These are phyloP conservation scores for Progne subis DNA, from an alignment of 2,113 vertebrate species.

Conservation along the genomic window DNA sequence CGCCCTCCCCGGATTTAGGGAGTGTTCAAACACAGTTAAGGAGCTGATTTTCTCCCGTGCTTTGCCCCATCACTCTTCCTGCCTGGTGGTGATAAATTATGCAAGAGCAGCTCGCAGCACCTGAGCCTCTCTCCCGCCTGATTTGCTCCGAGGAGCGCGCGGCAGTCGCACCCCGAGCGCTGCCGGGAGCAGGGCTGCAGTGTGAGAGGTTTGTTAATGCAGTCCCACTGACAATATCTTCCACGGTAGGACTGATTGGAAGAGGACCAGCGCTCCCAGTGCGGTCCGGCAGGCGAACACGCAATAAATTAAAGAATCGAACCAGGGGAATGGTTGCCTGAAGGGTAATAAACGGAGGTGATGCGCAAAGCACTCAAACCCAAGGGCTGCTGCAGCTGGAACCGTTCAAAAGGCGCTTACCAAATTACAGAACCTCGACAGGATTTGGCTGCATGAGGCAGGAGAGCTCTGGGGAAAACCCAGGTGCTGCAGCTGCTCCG, in stretches of 20 bases:
- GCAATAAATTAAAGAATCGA: neutral
- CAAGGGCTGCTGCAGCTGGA: conserved; percentile 19
- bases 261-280: neutral
- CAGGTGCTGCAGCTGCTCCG: conserved; percentile 34
- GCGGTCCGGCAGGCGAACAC: neutral
- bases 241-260: neutral
- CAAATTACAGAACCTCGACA: neutral
- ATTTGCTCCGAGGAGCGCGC: neutral
- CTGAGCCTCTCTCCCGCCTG: neutral
- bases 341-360: neutral
- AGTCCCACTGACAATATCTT: neutral
- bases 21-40: neutral
- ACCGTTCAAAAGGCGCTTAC: conserved; percentile 5
- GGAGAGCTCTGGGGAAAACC: conserved; percentile 9
- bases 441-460: neutral
- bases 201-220: neutral
- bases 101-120: neutral
- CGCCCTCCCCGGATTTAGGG: neutral
- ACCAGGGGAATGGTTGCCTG: neutral
- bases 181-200: neutral
- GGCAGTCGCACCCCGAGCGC: neutral
- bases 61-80: neutral
- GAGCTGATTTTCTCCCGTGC: neutral
- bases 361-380: neutral
- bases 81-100: neutral